Evolutionary conservation across 1,140 invertebrate species (phyloP).

Genomic region (Acromyrmex echinatior): DNA sequence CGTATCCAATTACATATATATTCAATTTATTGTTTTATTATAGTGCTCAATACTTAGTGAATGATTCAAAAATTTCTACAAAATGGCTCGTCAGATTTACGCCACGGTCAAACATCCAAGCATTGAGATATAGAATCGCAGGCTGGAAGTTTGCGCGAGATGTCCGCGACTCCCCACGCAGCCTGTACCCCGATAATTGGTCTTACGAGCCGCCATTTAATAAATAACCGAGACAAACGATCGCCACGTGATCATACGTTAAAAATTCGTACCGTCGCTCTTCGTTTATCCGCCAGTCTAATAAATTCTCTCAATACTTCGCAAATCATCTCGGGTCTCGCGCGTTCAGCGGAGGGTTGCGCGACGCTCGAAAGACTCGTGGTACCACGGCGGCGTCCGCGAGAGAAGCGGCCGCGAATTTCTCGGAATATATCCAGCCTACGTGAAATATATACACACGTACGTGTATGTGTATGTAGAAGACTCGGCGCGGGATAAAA

Average conservation of each 20-base stretch:
- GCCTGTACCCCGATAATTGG: constrained; percentile 29
- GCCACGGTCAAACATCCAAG: background rate
- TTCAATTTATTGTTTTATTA: background rate
- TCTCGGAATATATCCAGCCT: constrained; percentile 61
- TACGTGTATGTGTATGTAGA: background rate
- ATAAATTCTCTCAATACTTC: constrained; percentile 46
- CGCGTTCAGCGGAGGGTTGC: constrained; percentile 34
- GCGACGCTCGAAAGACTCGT: constrained; percentile 29
- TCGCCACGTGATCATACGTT: constrained; percentile 29
- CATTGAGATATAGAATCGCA: background rate
- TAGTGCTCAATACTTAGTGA: background rate
- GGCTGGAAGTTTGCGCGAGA: constrained; percentile 1
- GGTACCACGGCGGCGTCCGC: constrained; percentile 66
- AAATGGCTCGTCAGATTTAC: constrained; percentile 7
- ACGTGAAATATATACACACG: constrained; percentile 61
- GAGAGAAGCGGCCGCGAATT: constrained; percentile 62
- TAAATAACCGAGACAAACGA: constrained; percentile 56
- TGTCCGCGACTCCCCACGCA: background rate
- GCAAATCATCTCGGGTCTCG: constrained; percentile 41
- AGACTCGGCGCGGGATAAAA: constrained; percentile 70
- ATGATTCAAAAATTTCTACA: background rate
- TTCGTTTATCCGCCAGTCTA: constrained; percentile 49
- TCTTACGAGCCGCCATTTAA: constrained; percentile 48
- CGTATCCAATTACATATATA: background rate
- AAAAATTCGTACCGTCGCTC: constrained; percentile 38